Base-by-base conservation (phyloP, 2,888 invertebrate species). In the Eremobia ochroleuca region DNA sequence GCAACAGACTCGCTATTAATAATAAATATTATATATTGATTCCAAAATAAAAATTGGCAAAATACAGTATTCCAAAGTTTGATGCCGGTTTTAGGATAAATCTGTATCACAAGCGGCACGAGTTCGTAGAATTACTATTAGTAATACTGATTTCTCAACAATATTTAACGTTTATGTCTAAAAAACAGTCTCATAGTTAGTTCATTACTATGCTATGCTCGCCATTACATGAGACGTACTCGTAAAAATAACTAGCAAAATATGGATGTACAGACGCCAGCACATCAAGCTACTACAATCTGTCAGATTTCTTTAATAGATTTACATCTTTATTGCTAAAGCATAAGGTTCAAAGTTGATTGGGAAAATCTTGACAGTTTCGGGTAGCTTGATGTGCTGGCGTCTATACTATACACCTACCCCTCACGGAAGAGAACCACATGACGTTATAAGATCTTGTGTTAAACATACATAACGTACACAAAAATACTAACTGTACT, bases 401-500 rank as follows among this genome's bases (percentile, higher is more conserved):
- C n/a, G n/a, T n/a, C n/a, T n/a, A 15, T 28, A 58, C 58, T n/a
- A 13, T 5, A 58, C 18, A 18, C 58, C 58, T 58, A 9, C n/a
- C n/a, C 18, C 5, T 37, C 64, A 37, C n/a, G 4, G n/a, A 40
- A 9, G n/a, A 21, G 40, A 43, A 66, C 4, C 11, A 49, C 52
- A 21, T 21, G 31, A 55, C 11, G 46, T 25, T 21, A 34, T 4
- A 13, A 11, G 43, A 55, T 79, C 49, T 21, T 25, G 49, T 31
- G 18, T 31, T 34, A 25, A 58, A 46, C 1, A 49, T 37, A 76
- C n/a, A 25, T 21, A 58, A n/a, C n/a, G n/a, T 52, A 6, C 34
- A 58, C 37, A 31, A 76, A 67, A 40, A 52, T 11, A 78, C 8
- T 9, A 70, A 62, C n/a, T 31, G 43, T 31, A 34, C 66, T 65